phyloP scores from a whole-genome alignment of 2,797 vertebrate genomes.

The Borostomias antarcticus region DNA sequence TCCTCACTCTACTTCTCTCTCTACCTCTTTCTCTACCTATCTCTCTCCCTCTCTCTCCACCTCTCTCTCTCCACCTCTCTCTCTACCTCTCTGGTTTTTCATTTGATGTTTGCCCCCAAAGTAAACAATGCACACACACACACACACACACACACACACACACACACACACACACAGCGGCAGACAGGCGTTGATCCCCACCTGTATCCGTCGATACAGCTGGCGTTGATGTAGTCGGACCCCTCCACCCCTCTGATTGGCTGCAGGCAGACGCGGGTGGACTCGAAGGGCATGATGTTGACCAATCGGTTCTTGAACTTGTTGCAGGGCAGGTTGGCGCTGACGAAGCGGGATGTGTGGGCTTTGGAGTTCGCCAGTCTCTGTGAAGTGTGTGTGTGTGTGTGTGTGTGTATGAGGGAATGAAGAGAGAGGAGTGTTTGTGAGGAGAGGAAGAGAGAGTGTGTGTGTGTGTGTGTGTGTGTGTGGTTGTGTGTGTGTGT shows the following conservation, averaged over 20 bases:
- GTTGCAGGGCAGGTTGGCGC: slow-evolving; percentile 85
- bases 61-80: not conserved
- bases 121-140: not conserved
- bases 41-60: slow-evolving; percentile 40
- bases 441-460: slow-evolving; percentile 9
- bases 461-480: not conserved
- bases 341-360: slow-evolving; percentile 98
- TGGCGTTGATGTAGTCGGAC: slow-evolving; percentile 98
- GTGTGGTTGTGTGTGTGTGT: too few species aligned
- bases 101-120: not conserved
- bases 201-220: slow-evolving; percentile 98
- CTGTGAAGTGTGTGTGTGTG: slow-evolving; percentile 67
- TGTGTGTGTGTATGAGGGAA: slow-evolving; percentile 14
- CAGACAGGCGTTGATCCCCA: slow-evolving; percentile 51
- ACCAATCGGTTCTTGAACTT: slow-evolving; percentile 84
- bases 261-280: slow-evolving; percentile 92
- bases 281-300: slow-evolving; percentile 85
- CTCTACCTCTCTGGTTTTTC: not conserved
- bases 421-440: slow-evolving; percentile 13
- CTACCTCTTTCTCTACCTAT: too few species aligned
- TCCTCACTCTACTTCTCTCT: slow-evolving; percentile 11
- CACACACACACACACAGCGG: slow-evolving; percentile 9
- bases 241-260: slow-evolving; percentile 97
- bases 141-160: slow-evolving; percentile 23
- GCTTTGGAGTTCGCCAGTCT: slow-evolving; percentile 97